phyloP scores from a whole-genome alignment of 2,797 vertebrate genomes.

The Masticophis lateralis region DNA sequence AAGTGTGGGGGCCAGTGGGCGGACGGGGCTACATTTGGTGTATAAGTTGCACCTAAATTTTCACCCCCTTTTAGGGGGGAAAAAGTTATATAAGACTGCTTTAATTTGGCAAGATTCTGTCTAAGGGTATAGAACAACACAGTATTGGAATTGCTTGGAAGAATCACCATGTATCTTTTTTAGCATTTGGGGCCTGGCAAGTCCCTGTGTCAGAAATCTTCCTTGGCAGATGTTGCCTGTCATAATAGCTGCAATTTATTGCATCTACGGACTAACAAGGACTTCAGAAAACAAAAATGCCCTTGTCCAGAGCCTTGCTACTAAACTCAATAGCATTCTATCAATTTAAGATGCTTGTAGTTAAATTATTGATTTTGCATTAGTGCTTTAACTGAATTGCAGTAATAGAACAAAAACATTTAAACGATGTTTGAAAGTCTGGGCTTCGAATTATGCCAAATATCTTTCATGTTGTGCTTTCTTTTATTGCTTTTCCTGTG shows the following conservation, averaged over 20 bases:
- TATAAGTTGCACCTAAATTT: too few relatives aligned
- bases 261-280: neutral
- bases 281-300: neutral
- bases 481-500: neutral
- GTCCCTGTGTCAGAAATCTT: neutral
- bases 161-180: neutral
- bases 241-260: neutral
- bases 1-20: too few relatives aligned
- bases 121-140: neutral
- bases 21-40: too few relatives aligned
- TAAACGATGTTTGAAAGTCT: neutral
- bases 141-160: neutral
- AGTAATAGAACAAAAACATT: conserved; percentile 20
- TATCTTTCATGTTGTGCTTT: neutral
- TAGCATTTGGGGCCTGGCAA: neutral
- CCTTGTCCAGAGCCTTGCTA: accelerated
- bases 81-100: neutral
- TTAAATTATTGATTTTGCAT: conserved; percentile 18
- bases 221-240: neutral
- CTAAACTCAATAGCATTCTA: accelerated
- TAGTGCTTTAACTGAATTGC: neutral
- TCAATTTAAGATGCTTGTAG: neutral
- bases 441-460: neutral
- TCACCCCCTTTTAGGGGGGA: too few relatives aligned
- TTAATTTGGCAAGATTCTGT: neutral